Base-by-base conservation (phyloP, 1,140 invertebrate species). In the Ctenoplectra terminalis region DNA sequence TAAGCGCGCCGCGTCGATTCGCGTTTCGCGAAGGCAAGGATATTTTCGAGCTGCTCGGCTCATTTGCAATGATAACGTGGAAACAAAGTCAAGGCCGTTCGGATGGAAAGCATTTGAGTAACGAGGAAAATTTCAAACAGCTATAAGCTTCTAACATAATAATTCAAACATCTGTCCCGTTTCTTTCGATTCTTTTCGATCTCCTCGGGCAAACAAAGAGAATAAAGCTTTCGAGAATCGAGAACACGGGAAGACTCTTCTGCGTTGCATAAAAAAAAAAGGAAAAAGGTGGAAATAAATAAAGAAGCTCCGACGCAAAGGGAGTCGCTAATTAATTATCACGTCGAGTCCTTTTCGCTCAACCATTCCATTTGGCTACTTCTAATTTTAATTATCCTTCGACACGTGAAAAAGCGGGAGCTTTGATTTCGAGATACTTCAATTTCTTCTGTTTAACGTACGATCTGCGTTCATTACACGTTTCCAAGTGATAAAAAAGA, bases 21-120 rank as follows among this genome's bases (percentile, higher is more conserved):
- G 26, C 54, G 54, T 74, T 29, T 26, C 58, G 26, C 50, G 31
- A 43, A 11, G 29, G 0, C 8, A 20, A 8, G 5, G 43, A 63
- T 17, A 37, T 37, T 64, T 75, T 64, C 31, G 6, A 64, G 46
- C n/a, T 50, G 50, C 52, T 26, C 20, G 29, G 29, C 31, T 78
- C 67, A 50, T 78, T 78, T 71, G 54, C 76, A 71, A 71, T n/a
- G 76, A 78, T 71, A 71, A 60, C 54, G 31, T 9, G n/a, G n/a
- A 48, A 78, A 78, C 66, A 60, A 61, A 63, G 76, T 61, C 76
- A 61, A 79, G 76, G 34, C 20, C 46, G 34, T 72, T 40, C 69
- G 31, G 37, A 52, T n/a, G 37, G 26, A 11, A 26, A 29, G 15
- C 61, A 75, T 23, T 69, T 43, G 2, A 31, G 46, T 17, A 78